phyloP scores from a whole-genome alignment of 2,888 invertebrate species.

The Oegoconia quadripuncta region DNA sequence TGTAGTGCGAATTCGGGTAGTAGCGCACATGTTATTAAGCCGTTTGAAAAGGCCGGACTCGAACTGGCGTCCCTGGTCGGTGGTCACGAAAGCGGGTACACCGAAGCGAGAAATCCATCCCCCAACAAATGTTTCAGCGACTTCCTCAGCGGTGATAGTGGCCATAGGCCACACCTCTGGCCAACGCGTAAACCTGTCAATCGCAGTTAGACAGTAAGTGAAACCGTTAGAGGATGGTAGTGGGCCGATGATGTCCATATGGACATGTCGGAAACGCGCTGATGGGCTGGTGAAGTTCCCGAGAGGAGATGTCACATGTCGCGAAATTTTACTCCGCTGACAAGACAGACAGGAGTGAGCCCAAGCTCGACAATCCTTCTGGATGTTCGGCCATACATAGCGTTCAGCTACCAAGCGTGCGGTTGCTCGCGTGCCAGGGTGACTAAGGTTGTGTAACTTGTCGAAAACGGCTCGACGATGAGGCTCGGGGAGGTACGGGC shows the following conservation, averaged over 20 bases:
- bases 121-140: background rate
- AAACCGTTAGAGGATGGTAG: background rate
- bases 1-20: background rate
- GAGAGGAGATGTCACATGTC: background rate
- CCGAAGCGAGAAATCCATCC: background rate
- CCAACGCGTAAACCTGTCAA: background rate
- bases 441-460: background rate
- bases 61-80: slow-evolving; percentile 27
- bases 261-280: background rate
- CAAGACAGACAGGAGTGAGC: background rate
- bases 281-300: background rate
- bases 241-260: background rate
- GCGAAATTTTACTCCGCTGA: background rate
- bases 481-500: background rate
- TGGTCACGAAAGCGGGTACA: background rate
- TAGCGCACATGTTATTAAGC: slow-evolving; percentile 18
- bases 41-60: slow-evolving; percentile 29
- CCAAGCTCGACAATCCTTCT: no score
- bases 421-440: no score
- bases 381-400: background rate
- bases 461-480: background rate
- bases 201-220: background rate
- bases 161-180: background rate
- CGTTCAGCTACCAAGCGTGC: no score
- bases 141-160: background rate